A percentile compares a stretch with the other conserved stretches of the same genome.
Conservation (phyloP, 2,113 vertebrate species). For the Notothenia coriiceps region DNA sequence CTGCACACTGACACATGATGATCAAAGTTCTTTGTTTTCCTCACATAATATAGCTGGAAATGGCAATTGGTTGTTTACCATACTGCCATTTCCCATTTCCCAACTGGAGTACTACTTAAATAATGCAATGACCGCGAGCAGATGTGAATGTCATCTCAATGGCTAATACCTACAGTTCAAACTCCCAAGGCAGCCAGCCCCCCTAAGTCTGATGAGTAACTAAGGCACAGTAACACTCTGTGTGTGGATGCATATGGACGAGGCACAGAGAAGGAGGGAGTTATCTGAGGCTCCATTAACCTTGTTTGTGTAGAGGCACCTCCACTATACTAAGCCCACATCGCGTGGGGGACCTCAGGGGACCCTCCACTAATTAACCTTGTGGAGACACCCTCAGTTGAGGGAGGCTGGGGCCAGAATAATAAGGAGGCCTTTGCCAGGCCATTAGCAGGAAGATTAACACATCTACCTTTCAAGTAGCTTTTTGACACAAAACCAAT, state of each 20-base stretch:
- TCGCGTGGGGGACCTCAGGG: conserved; percentile 75
- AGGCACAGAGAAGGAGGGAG: conserved; percentile 52
- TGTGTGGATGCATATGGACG: conserved; percentile 55
- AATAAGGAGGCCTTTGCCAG: conserved; percentile 81
- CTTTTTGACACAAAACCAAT: conserved; percentile 87
- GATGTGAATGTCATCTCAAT: conserved; percentile 71
- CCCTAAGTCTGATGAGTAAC: conserved; percentile 61
- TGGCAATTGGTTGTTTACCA: conserved; percentile 66
- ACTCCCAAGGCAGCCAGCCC: conserved; percentile 50
- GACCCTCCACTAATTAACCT: conserved; percentile 87
- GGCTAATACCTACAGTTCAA: conserved; percentile 58
- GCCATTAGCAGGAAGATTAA: conserved; percentile 85
- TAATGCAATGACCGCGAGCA: conserved; percentile 67
- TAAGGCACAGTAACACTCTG: conserved; percentile 48
- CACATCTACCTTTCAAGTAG: conserved; percentile 84
- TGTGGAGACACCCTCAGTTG: conserved; percentile 82
- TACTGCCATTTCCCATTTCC: conserved; percentile 53
- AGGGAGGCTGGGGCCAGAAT: conserved; percentile 79
- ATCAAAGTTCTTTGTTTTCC: conserved; percentile 58
- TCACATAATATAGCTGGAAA: conserved; percentile 55
- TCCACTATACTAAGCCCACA: conserved; percentile 83
- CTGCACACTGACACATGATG: conserved; percentile 60
- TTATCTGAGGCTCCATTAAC: conserved; percentile 82
- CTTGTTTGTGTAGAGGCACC: conserved; percentile 82
- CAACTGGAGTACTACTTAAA: conserved; percentile 68